Percentiles rank a stretch among this genome's conserved stretches.
Conservation (phyloP, 2,888 invertebrate species). For the Microplitis manilae region DNA sequence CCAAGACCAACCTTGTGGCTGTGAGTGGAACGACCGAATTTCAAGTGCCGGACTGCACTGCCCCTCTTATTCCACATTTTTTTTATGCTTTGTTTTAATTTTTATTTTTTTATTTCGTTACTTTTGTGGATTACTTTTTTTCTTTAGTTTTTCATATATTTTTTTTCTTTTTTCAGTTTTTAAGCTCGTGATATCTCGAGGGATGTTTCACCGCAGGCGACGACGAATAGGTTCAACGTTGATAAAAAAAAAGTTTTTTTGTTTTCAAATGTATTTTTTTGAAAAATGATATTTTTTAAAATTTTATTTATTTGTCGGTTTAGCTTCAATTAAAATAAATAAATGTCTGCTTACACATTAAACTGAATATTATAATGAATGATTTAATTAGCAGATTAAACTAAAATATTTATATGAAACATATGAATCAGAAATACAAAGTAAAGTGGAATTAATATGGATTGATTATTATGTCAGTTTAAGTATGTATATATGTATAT, state of each 20-base stretch:
- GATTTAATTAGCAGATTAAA: conserved; percentile 5
- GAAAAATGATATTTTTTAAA: no score
- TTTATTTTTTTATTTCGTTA: no score
- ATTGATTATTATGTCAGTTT: conserved; percentile 20
- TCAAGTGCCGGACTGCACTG: conserved; percentile 43
- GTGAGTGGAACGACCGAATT: conserved; percentile 51
- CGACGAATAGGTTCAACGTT: neutral
- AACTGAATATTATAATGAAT: neutral
- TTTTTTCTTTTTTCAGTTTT: neutral
- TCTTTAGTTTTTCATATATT: conserved; percentile 2
- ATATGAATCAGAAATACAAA: neutral
- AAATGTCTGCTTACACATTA: no score
- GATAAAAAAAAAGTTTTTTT: no score
- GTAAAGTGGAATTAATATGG: conserved; percentile 20
- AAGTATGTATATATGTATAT: neutral
- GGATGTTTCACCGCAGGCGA: neutral
- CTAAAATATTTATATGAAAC: neutral
- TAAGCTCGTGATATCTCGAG: neutral
- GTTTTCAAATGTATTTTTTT: no score
- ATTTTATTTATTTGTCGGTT: no score
- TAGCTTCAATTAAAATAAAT: no score
- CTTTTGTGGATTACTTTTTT: neutral
- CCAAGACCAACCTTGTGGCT: conserved; percentile 46
- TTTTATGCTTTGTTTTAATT: neutral
- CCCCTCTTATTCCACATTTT: conserved; percentile 29